A percentile compares a stretch with the other conserved stretches of the same genome.
Evolutionary conservation across 2,113 vertebrate genomes (phyloP).

Genomic region (Hippocampus abdominalis): DNA sequence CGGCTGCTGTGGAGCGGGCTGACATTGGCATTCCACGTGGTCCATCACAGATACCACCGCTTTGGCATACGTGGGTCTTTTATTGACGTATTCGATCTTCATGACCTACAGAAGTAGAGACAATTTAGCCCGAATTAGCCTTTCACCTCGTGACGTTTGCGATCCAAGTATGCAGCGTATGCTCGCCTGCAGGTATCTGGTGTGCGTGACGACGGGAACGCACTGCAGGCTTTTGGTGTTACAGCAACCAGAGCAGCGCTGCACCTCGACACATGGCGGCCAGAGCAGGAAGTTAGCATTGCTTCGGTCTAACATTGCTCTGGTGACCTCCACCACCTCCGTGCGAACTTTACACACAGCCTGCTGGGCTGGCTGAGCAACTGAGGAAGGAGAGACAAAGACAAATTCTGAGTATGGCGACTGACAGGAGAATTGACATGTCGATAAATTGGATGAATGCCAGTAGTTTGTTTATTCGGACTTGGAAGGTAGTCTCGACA

Average conservation of each 20-base stretch:
- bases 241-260: constrained; percentile 96
- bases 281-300: constrained; percentile 92
- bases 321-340: constrained; percentile 89
- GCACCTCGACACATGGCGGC: constrained; percentile 95
- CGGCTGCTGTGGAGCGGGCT: constrained; percentile 55
- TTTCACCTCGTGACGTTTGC: no score
- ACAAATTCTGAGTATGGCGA: neutral
- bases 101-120: constrained; percentile 76
- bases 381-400: constrained; percentile 43
- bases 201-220: constrained; percentile 78
- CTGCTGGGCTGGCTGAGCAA: constrained; percentile 82
- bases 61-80: constrained; percentile 79
- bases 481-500: no score
- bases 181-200: constrained; percentile 76
- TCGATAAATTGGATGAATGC: neutral
- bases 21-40: constrained; percentile 90
- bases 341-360: constrained; percentile 91
- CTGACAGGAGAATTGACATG: neutral
- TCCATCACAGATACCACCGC: constrained; percentile 87
- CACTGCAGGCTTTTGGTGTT: constrained; percentile 87
- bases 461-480: neutral
- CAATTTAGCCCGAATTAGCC: neutral
- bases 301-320: constrained; percentile 88
- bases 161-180: neutral
- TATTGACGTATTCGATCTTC: constrained; percentile 87